phyloP scores from a whole-genome alignment of 2,797 vertebrate genomes.

The Anomalospiza imberbis region DNA sequence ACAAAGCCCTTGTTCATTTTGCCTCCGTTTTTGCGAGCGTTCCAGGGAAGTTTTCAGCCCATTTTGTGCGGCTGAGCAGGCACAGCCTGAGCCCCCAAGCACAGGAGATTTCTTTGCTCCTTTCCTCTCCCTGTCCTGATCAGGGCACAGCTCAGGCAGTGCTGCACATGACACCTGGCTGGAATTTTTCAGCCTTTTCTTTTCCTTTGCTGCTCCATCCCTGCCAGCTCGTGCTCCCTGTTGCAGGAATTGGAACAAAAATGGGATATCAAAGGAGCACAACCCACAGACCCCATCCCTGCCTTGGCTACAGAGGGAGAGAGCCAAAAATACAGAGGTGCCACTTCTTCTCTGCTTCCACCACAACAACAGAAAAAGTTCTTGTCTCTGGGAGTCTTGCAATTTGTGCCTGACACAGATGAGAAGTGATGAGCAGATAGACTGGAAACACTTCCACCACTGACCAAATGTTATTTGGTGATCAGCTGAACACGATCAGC shows the following conservation, averaged over 20 bases:
- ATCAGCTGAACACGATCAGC: background rate
- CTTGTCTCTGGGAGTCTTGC: fast-evolving
- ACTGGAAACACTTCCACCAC: background rate
- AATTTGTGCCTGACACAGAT: background rate
- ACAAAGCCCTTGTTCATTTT: background rate
- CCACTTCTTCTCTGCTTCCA: background rate
- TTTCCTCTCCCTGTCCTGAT: background rate
- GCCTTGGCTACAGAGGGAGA: background rate
- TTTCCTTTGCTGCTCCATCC: background rate
- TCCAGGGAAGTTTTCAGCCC: background rate
- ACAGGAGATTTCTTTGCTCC: background rate
- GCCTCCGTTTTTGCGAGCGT: background rate
- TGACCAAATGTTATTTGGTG: background rate
- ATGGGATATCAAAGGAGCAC: background rate
- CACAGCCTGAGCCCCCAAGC: background rate
- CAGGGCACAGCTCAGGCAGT: background rate
- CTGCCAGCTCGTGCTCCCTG: background rate
- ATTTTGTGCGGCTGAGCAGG: background rate
- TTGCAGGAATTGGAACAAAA: background rate
- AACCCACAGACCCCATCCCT: background rate
- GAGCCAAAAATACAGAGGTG: background rate
- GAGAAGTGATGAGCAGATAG: background rate
- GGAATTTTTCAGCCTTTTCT: background rate
- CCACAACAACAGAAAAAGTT: too few relatives aligned
- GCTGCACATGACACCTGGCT: fast-evolving